Conservation (phyloP, 1,140 invertebrate species). For the Geopemphigus sp. region DNA sequence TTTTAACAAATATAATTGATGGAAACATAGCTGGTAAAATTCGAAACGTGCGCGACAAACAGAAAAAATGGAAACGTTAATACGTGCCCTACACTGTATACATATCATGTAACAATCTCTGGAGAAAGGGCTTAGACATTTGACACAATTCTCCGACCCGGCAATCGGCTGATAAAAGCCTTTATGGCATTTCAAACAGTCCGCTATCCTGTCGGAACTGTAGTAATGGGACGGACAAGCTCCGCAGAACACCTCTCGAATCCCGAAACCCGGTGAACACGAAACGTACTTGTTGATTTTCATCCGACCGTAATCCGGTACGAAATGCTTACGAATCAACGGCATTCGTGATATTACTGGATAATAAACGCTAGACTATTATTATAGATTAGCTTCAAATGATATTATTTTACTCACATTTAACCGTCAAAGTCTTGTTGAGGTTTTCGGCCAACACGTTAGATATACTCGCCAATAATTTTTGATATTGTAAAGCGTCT, state of each 20-base stretch:
- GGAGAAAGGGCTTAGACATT: neutral
- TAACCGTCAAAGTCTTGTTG: slow-evolving; percentile 12
- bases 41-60: no score
- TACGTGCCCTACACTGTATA: neutral
- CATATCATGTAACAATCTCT: slow-evolving; percentile 5
- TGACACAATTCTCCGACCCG: slow-evolving; percentile 25
- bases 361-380: neutral
- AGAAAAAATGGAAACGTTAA: no score
- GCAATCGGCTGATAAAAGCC: slow-evolving; percentile 5
- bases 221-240: slow-evolving; percentile 21
- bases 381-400: no score
- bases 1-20: no score
- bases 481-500: neutral
- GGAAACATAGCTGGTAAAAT: no score
- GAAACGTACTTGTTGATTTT: neutral
- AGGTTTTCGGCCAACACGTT: slow-evolving; percentile 1
- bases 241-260: slow-evolving; percentile 9
- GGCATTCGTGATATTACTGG: neutral
- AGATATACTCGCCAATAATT: slow-evolving; percentile 6
- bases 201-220: neutral
- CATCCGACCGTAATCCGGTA: neutral
- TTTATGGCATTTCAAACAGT: slow-evolving; percentile 14
- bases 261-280: neutral
- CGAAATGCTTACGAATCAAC: neutral
- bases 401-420: slow-evolving; percentile 8